These are phyloP conservation scores for Heliothis subflexa DNA, from an alignment of 1,140 invertebrate species.

Conservation along the genomic window DNA sequence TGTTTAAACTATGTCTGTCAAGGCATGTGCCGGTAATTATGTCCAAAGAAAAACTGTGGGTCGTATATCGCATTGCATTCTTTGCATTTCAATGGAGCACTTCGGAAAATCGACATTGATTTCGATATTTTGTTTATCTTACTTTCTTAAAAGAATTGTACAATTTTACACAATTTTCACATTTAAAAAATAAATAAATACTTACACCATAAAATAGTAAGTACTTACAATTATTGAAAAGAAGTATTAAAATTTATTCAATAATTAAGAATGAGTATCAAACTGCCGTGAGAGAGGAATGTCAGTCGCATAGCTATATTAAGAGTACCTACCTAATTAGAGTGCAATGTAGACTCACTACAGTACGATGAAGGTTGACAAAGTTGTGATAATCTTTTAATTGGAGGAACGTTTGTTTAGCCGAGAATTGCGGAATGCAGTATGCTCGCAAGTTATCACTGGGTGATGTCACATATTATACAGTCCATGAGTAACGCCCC, in stretches of 20 bases:
- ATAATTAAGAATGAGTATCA: too few species aligned
- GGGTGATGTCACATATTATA: conserved; percentile 47
- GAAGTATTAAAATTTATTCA: too few species aligned
- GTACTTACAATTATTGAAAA: too few species aligned
- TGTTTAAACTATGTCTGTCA: conserved; percentile 77
- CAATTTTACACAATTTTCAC: too few species aligned
- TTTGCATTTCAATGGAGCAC: conserved; percentile 8
- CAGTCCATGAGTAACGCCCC: conserved; percentile 16
- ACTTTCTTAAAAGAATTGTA: too few species aligned
- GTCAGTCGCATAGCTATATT: neutral
- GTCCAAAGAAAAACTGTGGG: conserved; percentile 42
- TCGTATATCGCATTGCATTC: conserved; percentile 13
- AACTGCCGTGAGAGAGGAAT: neutral
- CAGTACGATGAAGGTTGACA: neutral
- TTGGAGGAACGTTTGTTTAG: conserved; percentile 46
- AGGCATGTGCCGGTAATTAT: conserved; percentile 63
- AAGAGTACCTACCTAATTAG: too few species aligned
- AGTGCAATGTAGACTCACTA: neutral
- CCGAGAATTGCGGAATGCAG: conserved; percentile 48
- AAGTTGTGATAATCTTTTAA: conserved; percentile 29
- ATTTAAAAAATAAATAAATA: too few species aligned
- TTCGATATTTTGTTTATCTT: neutral
- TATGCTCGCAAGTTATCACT: conserved; percentile 18
- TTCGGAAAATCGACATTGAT: neutral
- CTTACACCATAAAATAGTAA: too few species aligned